These are phyloP conservation scores for Grapholita molesta DNA, from an alignment of 1,140 invertebrate species.

Conservation along the genomic window DNA sequence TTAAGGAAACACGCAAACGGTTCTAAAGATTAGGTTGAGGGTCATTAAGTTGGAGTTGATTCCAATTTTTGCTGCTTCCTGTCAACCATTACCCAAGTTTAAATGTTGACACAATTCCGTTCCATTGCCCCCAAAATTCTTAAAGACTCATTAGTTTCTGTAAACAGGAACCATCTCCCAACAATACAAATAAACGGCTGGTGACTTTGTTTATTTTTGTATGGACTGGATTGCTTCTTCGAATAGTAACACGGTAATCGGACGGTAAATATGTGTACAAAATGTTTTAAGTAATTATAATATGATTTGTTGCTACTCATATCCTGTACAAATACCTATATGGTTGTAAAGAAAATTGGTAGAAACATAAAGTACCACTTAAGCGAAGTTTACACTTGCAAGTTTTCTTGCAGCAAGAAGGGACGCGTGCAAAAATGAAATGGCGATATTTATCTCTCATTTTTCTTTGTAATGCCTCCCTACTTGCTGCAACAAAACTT, in stretches of 20 bases:
- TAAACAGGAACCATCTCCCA: constrained; percentile 42
- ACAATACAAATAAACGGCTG: constrained; percentile 63
- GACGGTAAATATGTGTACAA: constrained; percentile 47
- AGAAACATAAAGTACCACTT: too few species aligned
- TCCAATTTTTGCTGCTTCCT: constrained; percentile 2
- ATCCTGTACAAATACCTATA: too few species aligned
- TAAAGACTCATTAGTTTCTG: constrained; percentile 52
- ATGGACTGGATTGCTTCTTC: constrained; percentile 60
- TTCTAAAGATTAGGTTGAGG: background rate
- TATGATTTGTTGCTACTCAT: background rate
- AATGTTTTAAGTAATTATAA: background rate
- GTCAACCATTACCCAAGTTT: constrained; percentile 20
- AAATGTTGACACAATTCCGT: constrained; percentile 26
- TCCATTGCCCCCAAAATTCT: constrained; percentile 38
- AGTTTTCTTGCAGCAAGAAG: too few species aligned
- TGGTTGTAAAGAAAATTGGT: too few species aligned
- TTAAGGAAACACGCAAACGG: background rate
- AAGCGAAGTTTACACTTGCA: too few species aligned
- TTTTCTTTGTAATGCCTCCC: too few species aligned
- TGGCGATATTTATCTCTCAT: too few species aligned
- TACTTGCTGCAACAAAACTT: too few species aligned
- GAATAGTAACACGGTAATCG: constrained; percentile 60
- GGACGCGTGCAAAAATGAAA: too few species aligned
- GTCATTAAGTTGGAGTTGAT: background rate
- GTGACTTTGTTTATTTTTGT: constrained; percentile 63